phyloP scores from a whole-genome alignment of 53 echinoderm and acorn worm species.

The Astropecten irregularis region DNA sequence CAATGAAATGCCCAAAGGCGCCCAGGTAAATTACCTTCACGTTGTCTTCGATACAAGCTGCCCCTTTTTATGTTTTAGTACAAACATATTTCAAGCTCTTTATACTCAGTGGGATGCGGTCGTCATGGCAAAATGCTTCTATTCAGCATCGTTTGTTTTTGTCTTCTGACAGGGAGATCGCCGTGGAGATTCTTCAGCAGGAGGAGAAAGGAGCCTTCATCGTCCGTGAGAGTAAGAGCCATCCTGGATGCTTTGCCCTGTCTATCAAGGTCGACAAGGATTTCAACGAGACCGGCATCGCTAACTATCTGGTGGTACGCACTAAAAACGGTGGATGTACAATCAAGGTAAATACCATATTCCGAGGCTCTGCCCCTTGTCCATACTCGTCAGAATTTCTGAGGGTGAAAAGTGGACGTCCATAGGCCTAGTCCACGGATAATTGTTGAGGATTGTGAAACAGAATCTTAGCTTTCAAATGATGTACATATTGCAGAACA shows the following conservation, averaged over 20 bases:
- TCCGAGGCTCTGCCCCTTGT: neutral
- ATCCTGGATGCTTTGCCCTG: constrained; percentile 93
- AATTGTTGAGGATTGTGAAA: no score
- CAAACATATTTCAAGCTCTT: no score
- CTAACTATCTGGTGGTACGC: constrained; percentile 92
- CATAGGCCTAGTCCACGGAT: no score
- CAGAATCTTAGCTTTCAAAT: no score
- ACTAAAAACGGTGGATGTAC: constrained; percentile 91
- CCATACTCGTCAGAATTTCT: neutral
- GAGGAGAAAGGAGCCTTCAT: constrained; percentile 95
- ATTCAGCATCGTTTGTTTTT: neutral
- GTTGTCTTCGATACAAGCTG: no score
- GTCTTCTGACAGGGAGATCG: constrained; percentile 98
- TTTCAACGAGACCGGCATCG: constrained; percentile 87
- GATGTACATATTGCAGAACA: no score
- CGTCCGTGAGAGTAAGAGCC: constrained; percentile 95
- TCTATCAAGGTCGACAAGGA: constrained; percentile 92
- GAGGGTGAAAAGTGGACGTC: no score
- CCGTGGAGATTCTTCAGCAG: constrained; percentile 90
- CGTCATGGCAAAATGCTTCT: no score
- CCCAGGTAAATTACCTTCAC: no score
- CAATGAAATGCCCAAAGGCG: no score
- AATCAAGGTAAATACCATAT: constrained; percentile 84
- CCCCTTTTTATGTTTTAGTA: no score
- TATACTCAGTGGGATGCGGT: no score